phyloP scores from a whole-genome alignment of 2,888 invertebrate genomes.

The Panorpa germanica region DNA sequence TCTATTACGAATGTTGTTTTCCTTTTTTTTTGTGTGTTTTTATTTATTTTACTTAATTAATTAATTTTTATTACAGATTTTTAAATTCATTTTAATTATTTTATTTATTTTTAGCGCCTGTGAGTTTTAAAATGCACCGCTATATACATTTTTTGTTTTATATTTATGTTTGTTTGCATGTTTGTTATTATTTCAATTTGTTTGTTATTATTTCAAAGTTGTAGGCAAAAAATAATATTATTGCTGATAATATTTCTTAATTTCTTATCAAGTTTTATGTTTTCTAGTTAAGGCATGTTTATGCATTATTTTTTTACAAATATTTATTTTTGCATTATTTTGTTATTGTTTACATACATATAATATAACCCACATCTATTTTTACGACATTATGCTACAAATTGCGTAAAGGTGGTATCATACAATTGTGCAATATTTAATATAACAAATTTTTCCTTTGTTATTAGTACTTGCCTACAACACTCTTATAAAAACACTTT shows the following conservation, averaged over 20 bases:
- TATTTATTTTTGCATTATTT: neutral
- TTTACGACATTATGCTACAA: neutral
- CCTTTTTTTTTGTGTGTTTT: conserved; percentile 10
- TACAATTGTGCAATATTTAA: neutral
- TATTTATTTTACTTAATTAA: conserved; percentile 10
- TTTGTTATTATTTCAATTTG: conserved; percentile 2
- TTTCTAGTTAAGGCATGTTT: too few species aligned
- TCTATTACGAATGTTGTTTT: conserved; percentile 11
- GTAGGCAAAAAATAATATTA: too few species aligned
- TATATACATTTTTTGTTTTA: conserved; percentile 1
- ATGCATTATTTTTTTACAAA: conserved; percentile 3
- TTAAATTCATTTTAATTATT: conserved; percentile 1
- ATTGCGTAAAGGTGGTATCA: too few species aligned
- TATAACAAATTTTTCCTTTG: neutral
- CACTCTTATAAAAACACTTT: too few species aligned
- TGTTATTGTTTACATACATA: neutral
- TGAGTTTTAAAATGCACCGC: conserved; percentile 1
- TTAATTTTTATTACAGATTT: conserved; percentile 5
- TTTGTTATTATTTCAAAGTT: conserved; percentile 1
- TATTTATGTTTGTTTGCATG: conserved; percentile 6
- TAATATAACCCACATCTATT: conserved; percentile 6
- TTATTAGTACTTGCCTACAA: too few species aligned
- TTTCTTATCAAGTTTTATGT: too few species aligned
- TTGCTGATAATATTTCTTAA: too few species aligned
- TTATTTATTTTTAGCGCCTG: conserved; percentile 6